Conservation (phyloP, 2,113 vertebrate species). For the Mirza zaza region DNA sequence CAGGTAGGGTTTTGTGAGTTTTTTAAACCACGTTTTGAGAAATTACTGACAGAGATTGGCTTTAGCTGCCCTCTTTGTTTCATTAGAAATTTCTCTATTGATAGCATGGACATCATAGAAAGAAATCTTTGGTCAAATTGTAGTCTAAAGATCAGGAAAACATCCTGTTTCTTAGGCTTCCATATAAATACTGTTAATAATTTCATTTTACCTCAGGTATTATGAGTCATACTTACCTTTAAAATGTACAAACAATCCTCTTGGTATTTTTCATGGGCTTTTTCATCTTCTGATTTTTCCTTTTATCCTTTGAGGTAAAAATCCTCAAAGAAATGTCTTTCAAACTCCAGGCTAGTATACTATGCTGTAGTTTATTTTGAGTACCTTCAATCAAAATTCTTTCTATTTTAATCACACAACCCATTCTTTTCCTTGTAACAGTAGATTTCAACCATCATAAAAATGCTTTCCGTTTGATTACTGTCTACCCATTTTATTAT, state of each 20-base stretch:
- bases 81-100: not conserved
- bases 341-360: not conserved
- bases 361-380: not conserved
- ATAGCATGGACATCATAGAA: not conserved
- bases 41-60: not conserved
- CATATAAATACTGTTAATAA: conserved; percentile 23
- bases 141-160: conserved; percentile 6
- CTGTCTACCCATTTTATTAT: not conserved
- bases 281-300: not conserved
- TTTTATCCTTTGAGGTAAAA: conserved; percentile 32
- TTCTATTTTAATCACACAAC: conserved; percentile 26
- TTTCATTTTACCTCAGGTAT: not conserved
- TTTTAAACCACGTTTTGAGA: not conserved
- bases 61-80: not conserved
- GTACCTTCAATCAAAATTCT: conserved; percentile 2
- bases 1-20: not conserved
- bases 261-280: not conserved
- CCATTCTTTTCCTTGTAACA: conserved; percentile 8
- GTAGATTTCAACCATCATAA: conserved; percentile 7
- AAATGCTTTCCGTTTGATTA: not conserved
- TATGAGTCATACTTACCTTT: not conserved
- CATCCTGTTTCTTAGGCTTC: conserved; percentile 10
- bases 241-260: not conserved
- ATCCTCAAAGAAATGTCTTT: not conserved
- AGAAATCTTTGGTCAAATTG: not conserved